Evolutionary conservation across 1,140 invertebrate genomes (phyloP).

Genomic region (Agrilus planipennis): DNA sequence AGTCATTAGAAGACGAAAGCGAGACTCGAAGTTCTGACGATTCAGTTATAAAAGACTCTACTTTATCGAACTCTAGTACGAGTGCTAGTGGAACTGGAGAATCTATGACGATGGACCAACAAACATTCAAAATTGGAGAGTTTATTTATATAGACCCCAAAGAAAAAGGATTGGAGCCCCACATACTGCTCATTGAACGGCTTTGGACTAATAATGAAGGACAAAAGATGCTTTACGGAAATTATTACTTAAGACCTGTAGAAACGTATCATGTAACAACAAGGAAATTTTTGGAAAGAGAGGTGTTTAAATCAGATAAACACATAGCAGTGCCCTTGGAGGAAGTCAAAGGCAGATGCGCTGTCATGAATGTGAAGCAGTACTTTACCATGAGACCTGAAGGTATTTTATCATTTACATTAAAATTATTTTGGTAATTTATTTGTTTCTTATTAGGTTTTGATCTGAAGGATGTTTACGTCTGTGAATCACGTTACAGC

Average conservation of each 20-base stretch:
- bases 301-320: constrained; percentile 91
- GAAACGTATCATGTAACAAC: constrained; percentile 95
- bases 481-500: constrained; percentile 92
- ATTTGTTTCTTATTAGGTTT: constrained; percentile 40
- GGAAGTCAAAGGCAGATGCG: constrained; percentile 84
- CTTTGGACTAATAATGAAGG: constrained; percentile 68
- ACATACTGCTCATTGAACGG: constrained; percentile 80
- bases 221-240: constrained; percentile 82
- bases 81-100: constrained; percentile 29
- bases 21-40: constrained; percentile 38
- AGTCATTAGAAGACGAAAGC: constrained; percentile 64
- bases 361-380: constrained; percentile 89
- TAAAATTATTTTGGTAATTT: background rate
- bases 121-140: constrained; percentile 70
- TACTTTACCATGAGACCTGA: constrained; percentile 85
- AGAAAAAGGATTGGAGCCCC: constrained; percentile 62
- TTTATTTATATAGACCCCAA: constrained; percentile 81
- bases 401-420: constrained; percentile 31
- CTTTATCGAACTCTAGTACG: too few relatives aligned
- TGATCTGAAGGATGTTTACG: constrained; percentile 89
- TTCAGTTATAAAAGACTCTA: constrained; percentile 27
- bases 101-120: constrained; percentile 55
- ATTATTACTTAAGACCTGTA: constrained; percentile 61
- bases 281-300: constrained; percentile 89
- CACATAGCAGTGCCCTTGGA: constrained; percentile 72